phyloP scores from a whole-genome alignment of 2,113 vertebrate species.

The Mirounga angustirostris region DNA sequence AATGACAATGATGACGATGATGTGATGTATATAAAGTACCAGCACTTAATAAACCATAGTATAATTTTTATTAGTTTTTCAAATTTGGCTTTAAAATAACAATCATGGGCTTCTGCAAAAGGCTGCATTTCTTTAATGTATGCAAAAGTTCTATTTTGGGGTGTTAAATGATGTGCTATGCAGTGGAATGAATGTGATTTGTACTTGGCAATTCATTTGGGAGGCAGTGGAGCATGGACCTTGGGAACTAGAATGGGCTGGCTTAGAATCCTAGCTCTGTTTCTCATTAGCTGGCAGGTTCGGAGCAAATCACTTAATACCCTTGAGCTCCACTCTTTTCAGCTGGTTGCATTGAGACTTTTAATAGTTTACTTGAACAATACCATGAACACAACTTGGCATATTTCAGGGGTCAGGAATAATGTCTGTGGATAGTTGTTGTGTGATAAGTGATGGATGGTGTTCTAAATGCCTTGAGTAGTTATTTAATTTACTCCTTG shows the following conservation, averaged over 20 bases:
- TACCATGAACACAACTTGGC: neutral
- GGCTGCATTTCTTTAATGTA: neutral
- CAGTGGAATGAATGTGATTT: neutral
- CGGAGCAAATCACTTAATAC: neutral
- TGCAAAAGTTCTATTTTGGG: neutral
- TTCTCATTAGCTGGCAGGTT: neutral
- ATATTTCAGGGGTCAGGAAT: neutral
- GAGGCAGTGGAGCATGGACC: neutral
- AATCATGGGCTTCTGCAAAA: neutral
- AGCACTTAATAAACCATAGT: neutral
- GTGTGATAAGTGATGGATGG: neutral
- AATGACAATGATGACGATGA: neutral
- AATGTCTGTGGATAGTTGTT: neutral
- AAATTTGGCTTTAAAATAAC: slow-evolving; percentile 33
- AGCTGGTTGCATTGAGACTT: neutral
- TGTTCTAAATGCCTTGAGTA: neutral
- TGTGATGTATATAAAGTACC: neutral
- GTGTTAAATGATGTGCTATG: neutral
- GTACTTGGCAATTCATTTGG: neutral
- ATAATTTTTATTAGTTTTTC: slow-evolving; percentile 50
- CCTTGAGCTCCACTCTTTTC: neutral
- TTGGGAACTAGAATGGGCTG: neutral
- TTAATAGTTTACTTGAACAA: neutral
- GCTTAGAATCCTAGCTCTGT: neutral
- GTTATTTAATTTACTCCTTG: neutral